Percentiles rank a stretch among this genome's conserved stretches.
These are phyloP conservation scores for Brachyptera risi DNA, from an alignment of 2,888 invertebrate genomes.

Conservation along the genomic window DNA sequence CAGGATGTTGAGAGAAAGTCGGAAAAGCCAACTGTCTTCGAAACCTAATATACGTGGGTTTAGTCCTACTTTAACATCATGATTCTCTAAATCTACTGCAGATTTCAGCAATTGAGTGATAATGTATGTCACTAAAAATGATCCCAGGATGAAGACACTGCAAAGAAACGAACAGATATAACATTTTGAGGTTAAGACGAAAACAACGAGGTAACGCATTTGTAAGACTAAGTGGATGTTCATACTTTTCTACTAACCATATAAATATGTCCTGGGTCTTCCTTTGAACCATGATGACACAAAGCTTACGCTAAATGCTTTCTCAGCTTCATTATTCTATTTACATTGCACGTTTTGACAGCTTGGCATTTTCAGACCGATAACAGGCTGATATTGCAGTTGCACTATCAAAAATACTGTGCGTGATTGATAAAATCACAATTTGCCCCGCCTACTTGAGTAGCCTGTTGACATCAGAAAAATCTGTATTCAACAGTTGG, in stretches of 20 bases:
- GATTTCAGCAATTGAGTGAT: slow-evolving; percentile 46
- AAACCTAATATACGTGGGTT: slow-evolving; percentile 41
- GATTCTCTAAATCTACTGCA: slow-evolving; percentile 37
- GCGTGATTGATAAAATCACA: too few species aligned
- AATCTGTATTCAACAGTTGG: too few species aligned
- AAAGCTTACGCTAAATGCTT: not conserved
- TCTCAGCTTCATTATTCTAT: not conserved
- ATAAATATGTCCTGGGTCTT: not conserved
- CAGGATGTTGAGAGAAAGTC: slow-evolving; percentile 72
- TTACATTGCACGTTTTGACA: too few species aligned
- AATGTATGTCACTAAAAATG: slow-evolving; percentile 47
- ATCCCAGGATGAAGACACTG: slow-evolving; percentile 47
- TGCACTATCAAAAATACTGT: too few species aligned
- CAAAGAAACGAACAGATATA: too few species aligned
- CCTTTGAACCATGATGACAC: not conserved
- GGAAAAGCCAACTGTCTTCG: slow-evolving; percentile 69
- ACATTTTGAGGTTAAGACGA: too few species aligned
- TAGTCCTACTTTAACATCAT: slow-evolving; percentile 9
- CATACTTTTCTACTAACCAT: not conserved
- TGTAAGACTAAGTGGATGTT: too few species aligned
- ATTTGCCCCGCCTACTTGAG: too few species aligned
- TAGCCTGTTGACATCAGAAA: too few species aligned
- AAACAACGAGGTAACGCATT: too few species aligned
- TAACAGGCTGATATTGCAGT: too few species aligned
- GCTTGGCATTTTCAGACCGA: too few species aligned